Evolutionary conservation across 2,888 invertebrate genomes (phyloP).

Genomic region (Lasioglossum zephyrum): DNA sequence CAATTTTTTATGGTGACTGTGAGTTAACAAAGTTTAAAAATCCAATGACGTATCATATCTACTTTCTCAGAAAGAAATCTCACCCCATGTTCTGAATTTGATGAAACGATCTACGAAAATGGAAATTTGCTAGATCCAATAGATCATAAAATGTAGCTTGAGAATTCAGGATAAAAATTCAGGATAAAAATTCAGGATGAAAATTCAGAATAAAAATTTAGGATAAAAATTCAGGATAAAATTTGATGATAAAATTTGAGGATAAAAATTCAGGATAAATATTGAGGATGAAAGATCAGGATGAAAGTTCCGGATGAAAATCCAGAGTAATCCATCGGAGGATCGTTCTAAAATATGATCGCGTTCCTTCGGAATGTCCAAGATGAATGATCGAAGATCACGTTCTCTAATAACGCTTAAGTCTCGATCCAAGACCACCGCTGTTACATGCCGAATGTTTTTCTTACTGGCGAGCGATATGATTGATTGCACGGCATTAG

Average conservation of each 20-base stretch:
- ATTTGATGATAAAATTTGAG: too few species aligned
- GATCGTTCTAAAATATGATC: background rate
- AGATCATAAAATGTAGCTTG: too few species aligned
- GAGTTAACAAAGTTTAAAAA: background rate
- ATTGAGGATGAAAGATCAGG: too few species aligned
- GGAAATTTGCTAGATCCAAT: background rate
- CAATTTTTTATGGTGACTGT: too few species aligned
- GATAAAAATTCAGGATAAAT: too few species aligned
- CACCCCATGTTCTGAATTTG: background rate
- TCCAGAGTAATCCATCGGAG: background rate
- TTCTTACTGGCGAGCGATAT: constrained; percentile 69
- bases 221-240: too few species aligned
- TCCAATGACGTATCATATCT: background rate
- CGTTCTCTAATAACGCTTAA: constrained; percentile 20
- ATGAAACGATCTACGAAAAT: background rate
- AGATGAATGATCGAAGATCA: constrained; percentile 29
- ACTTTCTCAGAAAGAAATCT: background rate
- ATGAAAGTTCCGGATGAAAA: background rate
- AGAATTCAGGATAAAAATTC: too few species aligned
- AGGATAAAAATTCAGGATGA: too few species aligned
- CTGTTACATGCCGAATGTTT: constrained; percentile 58
- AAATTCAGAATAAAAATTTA: too few species aligned
- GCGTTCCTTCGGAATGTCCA: background rate
- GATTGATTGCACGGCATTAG: constrained; percentile 82
- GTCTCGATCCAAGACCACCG: constrained; percentile 17